Evolutionary conservation across 92 coral and sea anemone species (phyloP), one percentile per base, ranked within the genome.

Genomic region (Metridium senile): DNA sequence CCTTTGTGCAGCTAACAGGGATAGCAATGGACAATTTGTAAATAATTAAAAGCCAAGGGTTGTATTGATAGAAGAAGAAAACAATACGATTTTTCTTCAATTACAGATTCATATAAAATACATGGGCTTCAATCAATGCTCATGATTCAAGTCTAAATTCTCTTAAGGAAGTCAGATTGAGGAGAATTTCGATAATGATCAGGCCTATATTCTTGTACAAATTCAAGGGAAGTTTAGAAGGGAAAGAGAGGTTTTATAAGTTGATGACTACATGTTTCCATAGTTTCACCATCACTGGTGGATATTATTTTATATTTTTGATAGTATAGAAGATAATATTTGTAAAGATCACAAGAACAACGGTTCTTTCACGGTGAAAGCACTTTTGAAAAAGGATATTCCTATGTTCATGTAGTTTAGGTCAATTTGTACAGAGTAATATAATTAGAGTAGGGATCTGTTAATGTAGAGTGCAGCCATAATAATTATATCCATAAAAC

Each of bases 281-380:
- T 22, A 10, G 29, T 19, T 3, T 21, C 66, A 59, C 32, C 66
- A 59, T 4, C 66, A 22, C 7, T 29, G 4, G 31, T 59, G 32
- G 31, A 59, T 63, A 27, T 63, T 63, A 63, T 63, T 63, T 63
- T 63, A 63, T 63, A 63, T 63, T 63, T 63, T 63, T 63, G 69
- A 63, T 63, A 63, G 69, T 27, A 29, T 2, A 28, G 20, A 4
- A 1, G 39, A 28, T 1, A 11, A 28, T 30, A 61, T 63, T 63
- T 11, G 43, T 28, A 63, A 28, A 63, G 1, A 63, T 13, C 59
- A n/a, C n/a, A n/a, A n/a, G n/a, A n/a, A n/a, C n/a, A n/a, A n/a
- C n/a, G n/a, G n/a, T 59, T 10, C 61, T 16, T 59, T 59, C 32
- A 59, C 22, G 13, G 6, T 39, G 49, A 39, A 39, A 39, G 49